These are phyloP conservation scores for Pseudopipra pipra DNA, from an alignment of 2,113 vertebrate genomes.

Conservation along the genomic window DNA sequence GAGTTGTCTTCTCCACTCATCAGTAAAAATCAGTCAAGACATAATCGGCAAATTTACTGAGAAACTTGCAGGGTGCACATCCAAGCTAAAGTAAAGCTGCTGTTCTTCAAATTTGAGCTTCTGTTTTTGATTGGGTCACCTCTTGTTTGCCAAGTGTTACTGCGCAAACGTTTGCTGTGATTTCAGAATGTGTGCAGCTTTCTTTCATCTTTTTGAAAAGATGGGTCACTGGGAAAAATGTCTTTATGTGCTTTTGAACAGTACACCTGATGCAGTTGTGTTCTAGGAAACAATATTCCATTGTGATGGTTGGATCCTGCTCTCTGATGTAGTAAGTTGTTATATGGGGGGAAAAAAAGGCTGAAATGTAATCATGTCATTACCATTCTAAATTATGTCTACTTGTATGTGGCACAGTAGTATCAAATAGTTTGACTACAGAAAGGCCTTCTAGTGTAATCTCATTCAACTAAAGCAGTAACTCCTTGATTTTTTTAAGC, in stretches of 20 bases:
- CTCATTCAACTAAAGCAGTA: background rate
- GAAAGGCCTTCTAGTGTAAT: background rate
- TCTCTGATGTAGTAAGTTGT: background rate
- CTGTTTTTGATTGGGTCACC: background rate
- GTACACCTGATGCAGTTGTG: background rate
- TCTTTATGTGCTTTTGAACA: background rate
- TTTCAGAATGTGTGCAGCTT: background rate
- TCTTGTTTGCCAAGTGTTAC: background rate
- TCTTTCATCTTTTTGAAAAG: background rate
- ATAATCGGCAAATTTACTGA: background rate
- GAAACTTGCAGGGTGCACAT: background rate
- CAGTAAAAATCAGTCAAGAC: background rate
- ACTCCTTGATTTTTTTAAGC: background rate
- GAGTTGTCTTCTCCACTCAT: background rate
- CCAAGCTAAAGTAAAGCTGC: background rate
- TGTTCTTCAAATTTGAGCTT: background rate
- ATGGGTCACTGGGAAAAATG: background rate
- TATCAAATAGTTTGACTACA: background rate
- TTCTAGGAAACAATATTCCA: background rate
- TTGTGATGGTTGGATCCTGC: background rate
- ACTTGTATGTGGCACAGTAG: background rate
- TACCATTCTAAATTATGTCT: background rate
- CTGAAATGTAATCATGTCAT: background rate
- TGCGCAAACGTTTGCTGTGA: background rate
- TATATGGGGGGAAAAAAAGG: background rate